A percentile compares a stretch with the other conserved stretches of the same genome.
Conservation (phyloP, 2,888 invertebrate genomes). For the Lamellibrachia columna region DNA sequence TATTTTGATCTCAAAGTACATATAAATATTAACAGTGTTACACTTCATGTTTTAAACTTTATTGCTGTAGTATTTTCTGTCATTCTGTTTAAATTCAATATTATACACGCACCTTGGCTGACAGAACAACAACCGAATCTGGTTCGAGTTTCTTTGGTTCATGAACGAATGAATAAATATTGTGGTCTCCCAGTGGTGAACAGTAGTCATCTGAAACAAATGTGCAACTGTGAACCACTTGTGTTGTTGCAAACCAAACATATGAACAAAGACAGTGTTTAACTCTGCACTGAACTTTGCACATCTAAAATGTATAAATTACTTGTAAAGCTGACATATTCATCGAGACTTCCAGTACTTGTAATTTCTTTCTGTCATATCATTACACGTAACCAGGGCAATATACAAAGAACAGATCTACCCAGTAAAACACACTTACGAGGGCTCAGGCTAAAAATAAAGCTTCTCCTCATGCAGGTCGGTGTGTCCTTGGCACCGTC, state of each 20-base stretch:
- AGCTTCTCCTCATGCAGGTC: slow-evolving; percentile 81
- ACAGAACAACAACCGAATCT: slow-evolving; percentile 76
- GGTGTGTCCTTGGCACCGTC: slow-evolving; percentile 85
- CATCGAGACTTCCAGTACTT: neutral
- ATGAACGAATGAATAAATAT: slow-evolving; percentile 74
- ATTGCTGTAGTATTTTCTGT: too few species aligned
- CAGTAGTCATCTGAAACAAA: slow-evolving; percentile 71
- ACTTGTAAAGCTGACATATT: neutral
- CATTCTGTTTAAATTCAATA: too few species aligned
- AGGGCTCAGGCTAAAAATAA: slow-evolving; percentile 61
- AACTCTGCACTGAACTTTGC: neutral
- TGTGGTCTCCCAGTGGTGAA: slow-evolving; percentile 81
- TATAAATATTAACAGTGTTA: too few species aligned
- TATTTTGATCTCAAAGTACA: too few species aligned
- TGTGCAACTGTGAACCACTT: neutral
- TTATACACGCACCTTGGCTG: slow-evolving; percentile 69
- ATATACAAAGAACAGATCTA: neutral
- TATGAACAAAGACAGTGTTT: neutral
- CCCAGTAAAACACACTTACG: slow-evolving; percentile 28
- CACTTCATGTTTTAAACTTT: too few species aligned
- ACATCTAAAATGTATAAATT: neutral
- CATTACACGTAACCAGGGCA: neutral
- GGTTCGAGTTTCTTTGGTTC: slow-evolving; percentile 38
- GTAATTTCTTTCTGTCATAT: neutral
- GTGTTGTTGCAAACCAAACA: neutral